These are phyloP conservation scores for Eospalax fontanierii DNA, from an alignment of 2,797 vertebrate genomes.

Conservation along the genomic window DNA sequence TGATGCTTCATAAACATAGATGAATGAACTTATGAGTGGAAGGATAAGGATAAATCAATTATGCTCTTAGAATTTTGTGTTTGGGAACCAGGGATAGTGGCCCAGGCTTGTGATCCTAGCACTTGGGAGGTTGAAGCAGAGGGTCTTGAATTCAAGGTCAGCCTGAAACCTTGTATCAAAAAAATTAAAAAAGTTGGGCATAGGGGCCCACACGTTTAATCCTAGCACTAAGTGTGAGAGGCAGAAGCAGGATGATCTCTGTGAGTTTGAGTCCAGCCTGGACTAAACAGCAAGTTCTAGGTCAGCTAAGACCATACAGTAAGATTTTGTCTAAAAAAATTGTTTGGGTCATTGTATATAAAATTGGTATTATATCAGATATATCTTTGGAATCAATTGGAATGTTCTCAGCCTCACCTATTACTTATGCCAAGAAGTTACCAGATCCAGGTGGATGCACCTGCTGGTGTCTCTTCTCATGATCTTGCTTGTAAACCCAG, in stretches of 20 bases:
- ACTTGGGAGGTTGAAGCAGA: neutral
- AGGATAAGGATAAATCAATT: conserved; percentile 20
- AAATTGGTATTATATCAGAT: neutral
- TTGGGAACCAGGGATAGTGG: neutral
- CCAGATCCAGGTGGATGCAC: neutral
- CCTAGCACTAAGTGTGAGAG: too few relatives aligned
- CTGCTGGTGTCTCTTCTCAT: neutral
- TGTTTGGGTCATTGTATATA: neutral
- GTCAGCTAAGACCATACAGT: too few relatives aligned
- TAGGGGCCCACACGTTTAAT: too few relatives aligned
- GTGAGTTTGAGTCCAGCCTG: too few relatives aligned
- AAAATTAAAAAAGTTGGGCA: neutral
- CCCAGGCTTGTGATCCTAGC: neutral
- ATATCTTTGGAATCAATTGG: neutral
- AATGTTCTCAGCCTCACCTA: neutral
- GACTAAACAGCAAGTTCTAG: too few relatives aligned
- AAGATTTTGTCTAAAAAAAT: neutral
- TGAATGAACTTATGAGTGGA: neutral
- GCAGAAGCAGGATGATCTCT: too few relatives aligned
- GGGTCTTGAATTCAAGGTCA: neutral
- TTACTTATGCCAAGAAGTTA: neutral
- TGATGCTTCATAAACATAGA: neutral
- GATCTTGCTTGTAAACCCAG: neutral
- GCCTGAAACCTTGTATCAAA: neutral
- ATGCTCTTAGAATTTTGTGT: neutral